A percentile compares a stretch with the other conserved stretches of the same genome.
Evolutionary conservation across 2,797 vertebrate species (phyloP).

Genomic region (Halcyon chelicuti): DNA sequence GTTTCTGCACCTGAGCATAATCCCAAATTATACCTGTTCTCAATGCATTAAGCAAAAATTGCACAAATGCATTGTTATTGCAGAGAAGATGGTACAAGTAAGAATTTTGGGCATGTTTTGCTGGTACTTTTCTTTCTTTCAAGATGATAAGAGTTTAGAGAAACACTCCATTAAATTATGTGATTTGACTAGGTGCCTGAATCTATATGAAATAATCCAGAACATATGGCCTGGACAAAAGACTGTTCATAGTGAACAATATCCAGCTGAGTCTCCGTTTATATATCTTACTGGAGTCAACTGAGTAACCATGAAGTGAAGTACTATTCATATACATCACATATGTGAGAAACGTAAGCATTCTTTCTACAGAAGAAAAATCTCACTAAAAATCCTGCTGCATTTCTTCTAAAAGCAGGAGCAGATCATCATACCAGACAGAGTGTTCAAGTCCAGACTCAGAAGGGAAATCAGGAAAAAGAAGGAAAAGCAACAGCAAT

Average conservation of each 20-base stretch:
- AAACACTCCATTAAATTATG: not conserved
- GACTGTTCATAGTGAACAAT: not conserved
- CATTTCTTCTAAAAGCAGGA: not conserved
- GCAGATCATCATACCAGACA: not conserved
- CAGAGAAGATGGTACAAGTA: not conserved
- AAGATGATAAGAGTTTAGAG: not conserved
- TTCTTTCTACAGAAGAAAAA: not conserved
- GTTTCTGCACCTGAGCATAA: not conserved
- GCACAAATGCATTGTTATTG: not conserved
- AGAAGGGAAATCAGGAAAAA: slow-evolving; percentile 18
- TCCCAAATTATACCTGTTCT: not conserved
- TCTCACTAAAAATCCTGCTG: not conserved
- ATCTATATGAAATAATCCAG: not conserved
- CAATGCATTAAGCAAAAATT: not conserved
- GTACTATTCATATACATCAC: not conserved
- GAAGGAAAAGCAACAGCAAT: not conserved
- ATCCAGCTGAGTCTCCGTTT: not conserved
- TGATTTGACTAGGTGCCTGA: not conserved
- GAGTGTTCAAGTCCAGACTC: not conserved
- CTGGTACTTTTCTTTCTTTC: not conserved
- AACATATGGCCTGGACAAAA: not conserved
- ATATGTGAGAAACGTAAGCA: not conserved
- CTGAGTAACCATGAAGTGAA: not conserved
- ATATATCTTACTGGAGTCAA: not conserved
- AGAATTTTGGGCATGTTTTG: not conserved